phyloP scores from a whole-genome alignment of 2,888 invertebrate species.

The Noctua fimbriata region DNA sequence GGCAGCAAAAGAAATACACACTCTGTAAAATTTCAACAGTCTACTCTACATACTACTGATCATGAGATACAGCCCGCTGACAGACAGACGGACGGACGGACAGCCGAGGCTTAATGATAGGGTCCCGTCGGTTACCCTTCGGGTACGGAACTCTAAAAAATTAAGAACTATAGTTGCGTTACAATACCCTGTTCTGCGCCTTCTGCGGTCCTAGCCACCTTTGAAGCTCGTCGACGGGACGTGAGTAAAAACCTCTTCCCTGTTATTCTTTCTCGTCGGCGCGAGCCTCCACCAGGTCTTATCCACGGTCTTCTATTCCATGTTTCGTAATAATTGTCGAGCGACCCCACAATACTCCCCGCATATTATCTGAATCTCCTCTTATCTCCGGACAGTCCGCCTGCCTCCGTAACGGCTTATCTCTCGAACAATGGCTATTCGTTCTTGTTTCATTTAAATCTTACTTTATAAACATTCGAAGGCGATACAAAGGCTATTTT shows the following conservation, averaged over 20 bases:
- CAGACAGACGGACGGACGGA: too few relatives aligned
- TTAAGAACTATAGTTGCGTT: too few relatives aligned
- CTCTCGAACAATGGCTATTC: conserved; percentile 61
- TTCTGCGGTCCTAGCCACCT: too few relatives aligned
- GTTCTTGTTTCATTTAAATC: conserved; percentile 65
- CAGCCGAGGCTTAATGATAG: too few relatives aligned
- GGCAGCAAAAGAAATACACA: too few relatives aligned
- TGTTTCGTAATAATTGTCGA: conserved; percentile 41
- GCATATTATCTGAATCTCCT: conserved; percentile 48
- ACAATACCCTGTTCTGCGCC: too few relatives aligned
- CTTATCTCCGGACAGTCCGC: conserved; percentile 55
- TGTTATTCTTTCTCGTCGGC: not conserved
- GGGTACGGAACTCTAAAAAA: too few relatives aligned
- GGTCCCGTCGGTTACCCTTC: too few relatives aligned
- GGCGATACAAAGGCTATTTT: conserved; percentile 51
- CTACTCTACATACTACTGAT: too few relatives aligned
- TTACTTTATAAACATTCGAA: conserved; percentile 60
- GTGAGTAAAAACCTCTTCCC: not conserved
- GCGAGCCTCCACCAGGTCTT: not conserved
- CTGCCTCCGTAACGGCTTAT: conserved; percentile 60
- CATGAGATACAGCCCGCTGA: too few relatives aligned
- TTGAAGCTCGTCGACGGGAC: not conserved
- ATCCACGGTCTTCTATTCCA: not conserved
- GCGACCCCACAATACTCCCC: conserved; percentile 43
- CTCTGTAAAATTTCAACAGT: too few relatives aligned